Base-by-base conservation (phyloP, 1,140 invertebrate species). In the Micrasema minimum region DNA sequence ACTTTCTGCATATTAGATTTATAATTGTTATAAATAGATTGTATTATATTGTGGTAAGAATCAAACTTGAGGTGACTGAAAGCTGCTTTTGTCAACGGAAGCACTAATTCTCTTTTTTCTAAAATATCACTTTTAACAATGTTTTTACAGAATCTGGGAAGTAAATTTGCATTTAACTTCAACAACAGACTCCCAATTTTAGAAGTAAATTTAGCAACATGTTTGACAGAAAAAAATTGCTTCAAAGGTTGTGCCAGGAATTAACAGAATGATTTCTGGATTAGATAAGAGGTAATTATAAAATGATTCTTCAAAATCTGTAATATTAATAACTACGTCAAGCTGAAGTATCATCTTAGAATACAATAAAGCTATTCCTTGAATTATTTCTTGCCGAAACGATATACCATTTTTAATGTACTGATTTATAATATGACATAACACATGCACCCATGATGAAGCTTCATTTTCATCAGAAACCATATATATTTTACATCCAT, bases 1-100 rank as follows among this genome's bases (percentile, higher is more conserved):
- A 85, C 81, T 79, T 89, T 89, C 57, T 81, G 77, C 35, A 89
- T 85, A 71, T 86, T 87, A 14, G 81, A 79, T 77, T 88, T 87
- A 65, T 88, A 86, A 71, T 85, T 82, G 37, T 85, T 79, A 77
- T 86, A 89, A 72, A 89, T 80, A 23, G 74, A 81, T 45, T 79
- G 72, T 11, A 89, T 73, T 37, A 85, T 74, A 7, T 81, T 75
- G 48, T 81, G 80, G 1, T 84, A 76, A 16, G 78, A 26, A 31
- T 83, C 22, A 57, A 83, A 83, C 45, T 78, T 78, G 1, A 76
- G 76, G 53, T 84, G 79, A 18, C 79, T 61, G 38, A 87, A 77
- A 1, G 85, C 78, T 38, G 85, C 81, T 59, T 85, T 79, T 2
- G 87, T 78, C 18, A 90, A 69, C 0, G 87, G 86, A 66, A 90